Base-by-base conservation (phyloP, 2,888 invertebrate genomes). In the Toxonevra muliebris region DNA sequence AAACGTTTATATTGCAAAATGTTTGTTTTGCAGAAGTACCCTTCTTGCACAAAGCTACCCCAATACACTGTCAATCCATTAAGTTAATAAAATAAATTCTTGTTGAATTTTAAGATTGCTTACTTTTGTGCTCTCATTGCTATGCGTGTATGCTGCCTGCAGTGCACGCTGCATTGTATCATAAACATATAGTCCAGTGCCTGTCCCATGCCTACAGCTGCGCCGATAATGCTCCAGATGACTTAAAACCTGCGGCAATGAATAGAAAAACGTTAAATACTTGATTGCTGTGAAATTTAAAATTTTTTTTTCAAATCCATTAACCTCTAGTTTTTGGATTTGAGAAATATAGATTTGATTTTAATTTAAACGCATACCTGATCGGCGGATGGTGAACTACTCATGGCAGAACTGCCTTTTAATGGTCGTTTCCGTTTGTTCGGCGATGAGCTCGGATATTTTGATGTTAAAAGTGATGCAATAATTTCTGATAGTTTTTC, bases 101-200 rank as follows among this genome's bases (percentile, higher is more conserved):
- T n/a, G n/a, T n/a, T n/a, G n/a, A n/a, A n/a, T n/a, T n/a, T n/a
- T n/a, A n/a, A n/a, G n/a, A n/a, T 20, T 42, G 48, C 30, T 70
- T 85, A 89, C 90, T 87, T 94, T 92, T 86, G 95, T 91, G 77
- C 91, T 90, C 84, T 97, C 97, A 80, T 90, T 94, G 84, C 95
- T 93, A 78, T 94, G 92, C 70, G 91, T 91, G 84, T 95, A 95
- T 40, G 96, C 93, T 76, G 93, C 92, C 79, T 95, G 93, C 73
- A 98, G 87, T 45, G 97, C 95, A 81, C 94, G 90, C 85, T 96
- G 97, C 91, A 98, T 93, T 76, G 91, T 91, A 83, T 96, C 96
- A 85, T 93, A 90, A 74, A 93, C 93, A 84, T 95, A 95, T 80
- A 97, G 90, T 68, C 90, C 91, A 84, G 91, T 89, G 74, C 91